Evolutionary conservation across 2,888 invertebrate genomes (phyloP), one percentile per base, ranked within the genome.

Genomic region (Chrysomela aeneicollis): DNA sequence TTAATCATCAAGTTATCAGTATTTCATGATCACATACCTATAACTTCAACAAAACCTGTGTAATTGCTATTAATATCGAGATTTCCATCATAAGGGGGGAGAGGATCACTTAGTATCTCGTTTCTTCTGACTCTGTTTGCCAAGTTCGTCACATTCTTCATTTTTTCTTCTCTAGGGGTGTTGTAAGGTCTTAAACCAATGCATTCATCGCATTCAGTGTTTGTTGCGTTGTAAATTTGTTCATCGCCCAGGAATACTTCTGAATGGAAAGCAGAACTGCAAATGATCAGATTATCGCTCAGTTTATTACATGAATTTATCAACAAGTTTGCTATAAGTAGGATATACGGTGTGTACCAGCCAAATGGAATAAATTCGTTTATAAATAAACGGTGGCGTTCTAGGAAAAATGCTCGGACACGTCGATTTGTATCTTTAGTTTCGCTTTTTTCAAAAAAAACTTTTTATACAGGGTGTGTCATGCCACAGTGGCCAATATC

Each of bases 31-130:
- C 12, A 50, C 60, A 62, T 63, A 70, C 70, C 90, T 73, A 93
- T 90, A 10, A 94, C 86, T 85, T 95, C 94, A 35, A 95, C 85
- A 78, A 93, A 95, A 18, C 93, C 90, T 0, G 94, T 94, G 73
- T 96, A 96, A 79, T 93, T 93, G 10, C 92, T 90, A 58, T 86
- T 87, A 12, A 89, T 85, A 76, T 94, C 92, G 53, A 96, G 85
- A 59, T 84, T 85, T 0, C 94, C 94, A 80, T 95, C 94, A 64
- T 85, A 86, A 1, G 89, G 86, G 21, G 84, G 81, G 70, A 83
- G 72, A 12, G 81, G 79, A 68, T 82, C 82, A 61, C 74, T 74
- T 18, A 79, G 70, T 12, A 74, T 69, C 67, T 77, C 76, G 55
- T 80, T 74, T 59, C 81, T 73, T 69, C 80, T 74, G 35, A 79